Evolutionary conservation across 1,140 invertebrate species (phyloP).

Genomic region (Charaxes varanes): DNA sequence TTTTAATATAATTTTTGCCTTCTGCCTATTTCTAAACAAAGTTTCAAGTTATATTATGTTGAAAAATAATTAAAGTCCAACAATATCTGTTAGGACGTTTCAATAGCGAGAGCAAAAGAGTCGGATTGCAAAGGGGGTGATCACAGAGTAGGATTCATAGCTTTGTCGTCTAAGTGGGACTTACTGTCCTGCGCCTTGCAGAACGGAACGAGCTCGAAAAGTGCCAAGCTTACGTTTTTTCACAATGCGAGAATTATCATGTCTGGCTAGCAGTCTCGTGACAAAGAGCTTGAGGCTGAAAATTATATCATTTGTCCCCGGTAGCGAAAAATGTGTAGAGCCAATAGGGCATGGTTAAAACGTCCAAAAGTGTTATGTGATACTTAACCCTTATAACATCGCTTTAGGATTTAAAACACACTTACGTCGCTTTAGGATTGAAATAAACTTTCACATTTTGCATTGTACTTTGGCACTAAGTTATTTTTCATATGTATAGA

Average conservation of each 20-base stretch:
- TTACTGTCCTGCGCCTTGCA: slow-evolving; percentile 38
- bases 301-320: too few species aligned
- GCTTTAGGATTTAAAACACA: too few species aligned
- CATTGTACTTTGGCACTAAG: too few species aligned
- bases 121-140: slow-evolving; percentile 42
- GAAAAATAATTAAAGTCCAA: slow-evolving; percentile 18
- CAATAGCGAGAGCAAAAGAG: slow-evolving; percentile 27
- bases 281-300: not conserved
- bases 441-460: too few species aligned
- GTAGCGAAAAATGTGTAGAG: too few species aligned
- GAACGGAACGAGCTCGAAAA: slow-evolving; percentile 18
- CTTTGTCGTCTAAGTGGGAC: slow-evolving; percentile 56
- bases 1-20: too few species aligned
- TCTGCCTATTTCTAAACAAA: too few species aligned
- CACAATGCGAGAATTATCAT: slow-evolving; percentile 18
- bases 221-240: slow-evolving; percentile 16
- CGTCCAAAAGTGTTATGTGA: too few species aligned
- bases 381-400: too few species aligned
- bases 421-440: too few species aligned
- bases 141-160: slow-evolving; percentile 31
- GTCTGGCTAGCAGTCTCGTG: slow-evolving; percentile 11
- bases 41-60: not conserved
- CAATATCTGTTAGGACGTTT: slow-evolving; percentile 30
- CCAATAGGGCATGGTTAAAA: too few species aligned
- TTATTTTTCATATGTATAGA: too few species aligned